phyloP scores from a whole-genome alignment of 2,888 invertebrate species.

The Synanthedon formicaeformis region DNA sequence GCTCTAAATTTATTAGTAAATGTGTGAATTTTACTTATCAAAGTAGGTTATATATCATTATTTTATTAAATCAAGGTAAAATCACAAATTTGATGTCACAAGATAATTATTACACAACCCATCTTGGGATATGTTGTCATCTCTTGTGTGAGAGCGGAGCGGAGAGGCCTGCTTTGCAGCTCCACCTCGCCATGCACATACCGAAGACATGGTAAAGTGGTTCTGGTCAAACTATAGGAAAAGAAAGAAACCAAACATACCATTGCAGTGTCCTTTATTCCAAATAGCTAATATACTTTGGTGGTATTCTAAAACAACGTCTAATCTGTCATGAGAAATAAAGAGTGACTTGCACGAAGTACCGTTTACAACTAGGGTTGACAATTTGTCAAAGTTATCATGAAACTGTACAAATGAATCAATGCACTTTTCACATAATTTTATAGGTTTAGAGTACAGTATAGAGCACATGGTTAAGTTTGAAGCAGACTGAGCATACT shows the following conservation, averaged over 20 bases:
- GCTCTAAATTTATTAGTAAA: too few species aligned
- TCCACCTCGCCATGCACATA: too few species aligned
- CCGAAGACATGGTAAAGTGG: too few species aligned
- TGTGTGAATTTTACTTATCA: too few species aligned
- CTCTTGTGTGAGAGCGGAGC: too few species aligned
- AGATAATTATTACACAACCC: too few species aligned
- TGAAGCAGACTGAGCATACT: slow-evolving; percentile 68
- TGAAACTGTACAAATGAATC: slow-evolving; percentile 61
- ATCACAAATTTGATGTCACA: too few species aligned
- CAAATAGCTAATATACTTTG: slow-evolving; percentile 68
- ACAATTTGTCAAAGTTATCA: slow-evolving; percentile 62
- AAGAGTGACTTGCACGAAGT: slow-evolving; percentile 71
- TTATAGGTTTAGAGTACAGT: slow-evolving; percentile 71
- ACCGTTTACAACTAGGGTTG: slow-evolving; percentile 49
- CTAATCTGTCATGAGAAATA: slow-evolving; percentile 72
- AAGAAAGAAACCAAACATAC: slow-evolving; percentile 38
- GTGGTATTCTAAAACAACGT: slow-evolving; percentile 71
- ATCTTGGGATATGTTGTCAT: too few species aligned
- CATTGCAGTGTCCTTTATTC: slow-evolving; percentile 73
- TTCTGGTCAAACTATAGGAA: background rate
- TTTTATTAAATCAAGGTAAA: too few species aligned
- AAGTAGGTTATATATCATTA: too few species aligned
- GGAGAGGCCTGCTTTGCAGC: too few species aligned
- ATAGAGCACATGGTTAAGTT: slow-evolving; percentile 73
- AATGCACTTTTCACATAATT: slow-evolving; percentile 72